These are phyloP conservation scores for Isoperla grammatica DNA, from an alignment of 2,888 invertebrate genomes.

Conservation along the genomic window DNA sequence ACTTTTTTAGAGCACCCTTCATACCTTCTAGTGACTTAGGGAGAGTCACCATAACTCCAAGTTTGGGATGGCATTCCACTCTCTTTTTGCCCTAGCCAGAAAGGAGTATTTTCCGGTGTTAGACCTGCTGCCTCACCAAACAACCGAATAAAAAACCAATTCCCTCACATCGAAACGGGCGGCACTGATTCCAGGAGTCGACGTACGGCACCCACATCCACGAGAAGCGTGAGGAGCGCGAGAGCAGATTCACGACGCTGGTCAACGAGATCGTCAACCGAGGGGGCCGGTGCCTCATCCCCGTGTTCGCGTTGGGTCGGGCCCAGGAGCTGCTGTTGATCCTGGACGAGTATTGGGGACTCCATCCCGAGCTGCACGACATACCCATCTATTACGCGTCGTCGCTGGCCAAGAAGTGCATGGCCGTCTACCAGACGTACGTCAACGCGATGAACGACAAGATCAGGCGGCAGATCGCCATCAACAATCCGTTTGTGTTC, in stretches of 20 bases:
- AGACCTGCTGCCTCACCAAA: too few species aligned
- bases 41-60: too few species aligned
- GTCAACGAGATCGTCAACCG: constrained; percentile 94
- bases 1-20: too few species aligned
- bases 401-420: constrained; percentile 98
- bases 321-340: constrained; percentile 95
- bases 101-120: too few species aligned
- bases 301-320: constrained; percentile 96
- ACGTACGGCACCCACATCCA: constrained; percentile 99
- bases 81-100: too few species aligned
- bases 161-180: too few species aligned
- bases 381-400: constrained; percentile 99
- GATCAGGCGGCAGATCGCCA: constrained; percentile 91
- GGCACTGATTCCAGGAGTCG: constrained; percentile 79
- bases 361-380: constrained; percentile 95
- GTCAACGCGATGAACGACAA: constrained; percentile 99
- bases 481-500: constrained; percentile 98
- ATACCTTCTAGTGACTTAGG: too few species aligned
- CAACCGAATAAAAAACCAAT: too few species aligned
- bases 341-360: constrained; percentile 96
- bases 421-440: constrained; percentile 99
- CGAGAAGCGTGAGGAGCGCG: constrained; percentile 95
- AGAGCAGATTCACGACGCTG: constrained; percentile 83
- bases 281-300: constrained; percentile 97
- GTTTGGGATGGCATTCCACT: too few species aligned